phyloP scores from a whole-genome alignment of 2,888 invertebrate species.

The Callinectes sapidus region DNA sequence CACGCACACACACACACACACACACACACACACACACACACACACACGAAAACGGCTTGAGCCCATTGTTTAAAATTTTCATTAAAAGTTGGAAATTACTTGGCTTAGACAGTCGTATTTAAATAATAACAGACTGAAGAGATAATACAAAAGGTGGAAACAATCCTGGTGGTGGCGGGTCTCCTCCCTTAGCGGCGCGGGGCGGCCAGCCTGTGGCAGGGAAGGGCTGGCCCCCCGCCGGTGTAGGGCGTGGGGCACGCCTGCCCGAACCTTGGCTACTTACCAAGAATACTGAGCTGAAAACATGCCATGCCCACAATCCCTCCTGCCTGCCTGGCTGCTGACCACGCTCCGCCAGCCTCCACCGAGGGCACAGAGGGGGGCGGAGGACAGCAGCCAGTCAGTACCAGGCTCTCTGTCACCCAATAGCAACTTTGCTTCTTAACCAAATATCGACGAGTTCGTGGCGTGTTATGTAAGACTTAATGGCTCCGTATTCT shows the following conservation, averaged over 20 bases:
- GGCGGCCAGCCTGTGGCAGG: constrained; percentile 18
- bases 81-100: constrained; percentile 29
- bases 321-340: constrained; percentile 20
- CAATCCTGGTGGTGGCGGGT: constrained; percentile 26
- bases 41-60: constrained; percentile 31
- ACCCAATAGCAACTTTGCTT: constrained; percentile 21
- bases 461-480: constrained; percentile 34
- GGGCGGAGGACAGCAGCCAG: background rate
- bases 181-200: background rate
- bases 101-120: constrained; percentile 24
- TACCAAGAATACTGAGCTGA: constrained; percentile 33
- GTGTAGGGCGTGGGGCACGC: constrained; percentile 2
- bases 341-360: constrained; percentile 16
- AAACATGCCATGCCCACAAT: constrained; percentile 28
- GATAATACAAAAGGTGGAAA: constrained; percentile 30
- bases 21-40: background rate
- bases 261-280: constrained; percentile 20
- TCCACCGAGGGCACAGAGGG: background rate
- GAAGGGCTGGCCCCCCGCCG: constrained; percentile 16
- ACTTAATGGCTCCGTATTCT: constrained; percentile 31
- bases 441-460: constrained; percentile 36
- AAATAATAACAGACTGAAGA: constrained; percentile 22
- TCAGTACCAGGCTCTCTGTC: background rate
- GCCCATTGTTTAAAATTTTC: constrained; percentile 34
- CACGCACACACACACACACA: background rate